Evolutionary conservation across 2,888 invertebrate species (phyloP), one percentile per base, ranked within the genome.

Genomic region (Tiliacea aurago): DNA sequence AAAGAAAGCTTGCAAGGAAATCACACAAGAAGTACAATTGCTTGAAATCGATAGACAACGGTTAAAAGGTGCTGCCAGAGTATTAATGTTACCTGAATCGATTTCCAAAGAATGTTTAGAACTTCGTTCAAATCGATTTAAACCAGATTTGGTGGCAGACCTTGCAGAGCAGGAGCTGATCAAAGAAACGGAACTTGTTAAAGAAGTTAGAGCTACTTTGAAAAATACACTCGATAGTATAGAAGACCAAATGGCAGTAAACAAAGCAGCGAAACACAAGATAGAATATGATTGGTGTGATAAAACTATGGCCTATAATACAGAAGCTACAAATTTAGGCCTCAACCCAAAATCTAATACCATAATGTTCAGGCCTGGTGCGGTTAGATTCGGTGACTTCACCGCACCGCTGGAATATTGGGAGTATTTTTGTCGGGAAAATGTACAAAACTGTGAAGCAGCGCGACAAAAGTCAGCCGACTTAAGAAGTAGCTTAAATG

Each of bases 221-320:
- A 96, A 96, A 51, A 96, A 97, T 81, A 97, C 97, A 0, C 92
- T 98, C 9, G 94, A 97, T 51, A 97, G 97, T 88, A 97, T 98
- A 45, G 97, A 98, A 82, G 95, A 96, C 53, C 98, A 98, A 92
- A 95, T 98, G 89, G 90, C 97, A 45, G 97, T 98, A 85, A 97
- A 98, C 89, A 98, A 98, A 88, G 97, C 98, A 23, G 98, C 98
- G 0, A 99, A 99, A 90, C 97, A 98, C 83, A 97, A 97, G 59
- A 96, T 99, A 75, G 99, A 99, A 94, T 98, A 97, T 89, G 99
- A 99, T 91, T 99, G 99, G 98, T 98, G 98, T 87, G 98, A 99
- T 90, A 99, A 99, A 94, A 97, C 97, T 74, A 97, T 98, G 90
- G 97, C 98, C 0, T 97, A 98, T 88, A 97, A 98, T 84, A 97